phyloP scores from a whole-genome alignment of 2,797 vertebrate species.

The Propithecus perrieri region DNA sequence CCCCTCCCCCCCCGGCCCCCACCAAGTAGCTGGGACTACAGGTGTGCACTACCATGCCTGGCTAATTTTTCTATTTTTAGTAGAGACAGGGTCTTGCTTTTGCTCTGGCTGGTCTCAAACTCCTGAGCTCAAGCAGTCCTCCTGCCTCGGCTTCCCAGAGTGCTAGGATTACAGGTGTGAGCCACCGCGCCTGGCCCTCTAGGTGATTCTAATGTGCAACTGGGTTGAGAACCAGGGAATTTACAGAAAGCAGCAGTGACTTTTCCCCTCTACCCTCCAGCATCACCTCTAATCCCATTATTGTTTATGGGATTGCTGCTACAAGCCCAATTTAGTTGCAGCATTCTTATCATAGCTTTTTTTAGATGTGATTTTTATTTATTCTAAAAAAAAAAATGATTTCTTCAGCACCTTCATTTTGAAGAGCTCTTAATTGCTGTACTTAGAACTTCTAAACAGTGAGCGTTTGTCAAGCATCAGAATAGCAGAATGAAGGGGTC shows the following conservation, averaged over 20 bases:
- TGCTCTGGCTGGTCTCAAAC: not conserved
- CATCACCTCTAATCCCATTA: not conserved
- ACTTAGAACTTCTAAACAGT: conserved; percentile 72
- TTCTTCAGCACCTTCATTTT: conserved; percentile 67
- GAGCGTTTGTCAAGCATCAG: conserved; percentile 59
- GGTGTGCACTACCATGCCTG: not conserved
- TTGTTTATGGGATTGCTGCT: not conserved
- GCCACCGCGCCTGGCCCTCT: not conserved
- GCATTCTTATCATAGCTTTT: conserved; percentile 37
- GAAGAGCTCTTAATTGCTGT: conserved; percentile 73
- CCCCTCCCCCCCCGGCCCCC: no score
- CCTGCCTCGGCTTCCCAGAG: not conserved
- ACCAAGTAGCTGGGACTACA: not conserved
- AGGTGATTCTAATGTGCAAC: not conserved
- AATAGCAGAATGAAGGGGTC: conserved; percentile 48
- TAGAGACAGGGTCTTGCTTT: not conserved
- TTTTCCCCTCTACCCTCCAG: not conserved
- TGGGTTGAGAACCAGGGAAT: not conserved
- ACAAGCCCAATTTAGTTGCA: not conserved
- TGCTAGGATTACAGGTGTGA: not conserved
- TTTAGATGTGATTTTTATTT: conserved; percentile 68
- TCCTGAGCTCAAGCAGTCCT: not conserved
- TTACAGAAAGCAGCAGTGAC: not conserved
- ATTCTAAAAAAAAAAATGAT: conserved; percentile 25
- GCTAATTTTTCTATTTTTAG: not conserved